phyloP scores from a whole-genome alignment of 2,113 vertebrate genomes.

The Platysternon megacephalum region DNA sequence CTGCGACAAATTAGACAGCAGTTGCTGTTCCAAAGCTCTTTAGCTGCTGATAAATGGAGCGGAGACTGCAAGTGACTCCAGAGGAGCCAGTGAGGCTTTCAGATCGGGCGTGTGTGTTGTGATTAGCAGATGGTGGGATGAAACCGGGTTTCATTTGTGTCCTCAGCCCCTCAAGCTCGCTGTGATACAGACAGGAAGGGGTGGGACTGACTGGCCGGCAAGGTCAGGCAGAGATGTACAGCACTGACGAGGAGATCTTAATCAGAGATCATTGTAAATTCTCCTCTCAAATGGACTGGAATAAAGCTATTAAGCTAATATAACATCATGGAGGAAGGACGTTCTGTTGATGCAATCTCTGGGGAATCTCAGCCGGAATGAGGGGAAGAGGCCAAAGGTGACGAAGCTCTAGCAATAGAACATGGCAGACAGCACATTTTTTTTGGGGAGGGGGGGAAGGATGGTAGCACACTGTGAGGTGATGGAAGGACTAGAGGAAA shows the following conservation, averaged over 20 bases:
- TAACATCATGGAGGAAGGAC: slow-evolving; percentile 17
- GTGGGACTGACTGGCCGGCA: fast-evolving
- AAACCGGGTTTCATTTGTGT: neutral
- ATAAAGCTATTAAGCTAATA: slow-evolving; percentile 71
- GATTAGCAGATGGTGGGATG: neutral
- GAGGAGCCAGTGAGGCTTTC: neutral
- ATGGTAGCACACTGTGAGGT: neutral
- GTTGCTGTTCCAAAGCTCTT: neutral
- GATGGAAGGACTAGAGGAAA: neutral
- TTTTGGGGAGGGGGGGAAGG: neutral
- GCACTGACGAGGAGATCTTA: slow-evolving; percentile 27
- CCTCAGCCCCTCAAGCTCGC: neutral
- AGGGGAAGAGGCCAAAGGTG: slow-evolving; percentile 36
- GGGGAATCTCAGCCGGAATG: neutral
- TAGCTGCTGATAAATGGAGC: fast-evolving
- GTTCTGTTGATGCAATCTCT: neutral
- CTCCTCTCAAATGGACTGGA: slow-evolving; percentile 70
- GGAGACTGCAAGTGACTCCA: neutral
- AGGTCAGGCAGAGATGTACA: fast-evolving
- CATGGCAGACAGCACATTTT: fast-evolving
- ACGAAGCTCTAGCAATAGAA: neutral
- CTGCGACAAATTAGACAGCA: neutral
- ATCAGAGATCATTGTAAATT: slow-evolving; percentile 61
- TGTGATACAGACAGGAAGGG: neutral
- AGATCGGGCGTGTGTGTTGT: neutral